Percentiles rank a stretch among this genome's conserved stretches.
Conservation (phyloP, 2,113 vertebrate genomes). For the Ploceus nigricollis region DNA sequence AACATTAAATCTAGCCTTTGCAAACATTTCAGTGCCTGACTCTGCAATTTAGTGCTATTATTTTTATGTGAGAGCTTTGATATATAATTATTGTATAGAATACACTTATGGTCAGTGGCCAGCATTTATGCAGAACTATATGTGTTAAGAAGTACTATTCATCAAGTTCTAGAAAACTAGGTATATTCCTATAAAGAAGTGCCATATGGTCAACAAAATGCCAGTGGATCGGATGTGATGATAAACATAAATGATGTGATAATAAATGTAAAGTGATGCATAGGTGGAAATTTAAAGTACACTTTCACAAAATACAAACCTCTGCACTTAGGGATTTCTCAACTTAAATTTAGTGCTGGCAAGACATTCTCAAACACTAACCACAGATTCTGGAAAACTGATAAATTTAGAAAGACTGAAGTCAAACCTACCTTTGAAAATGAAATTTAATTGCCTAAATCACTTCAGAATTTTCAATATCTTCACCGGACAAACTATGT, state of each 20-base stretch:
- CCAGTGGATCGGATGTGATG: not conserved
- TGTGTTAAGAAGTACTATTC: accelerated
- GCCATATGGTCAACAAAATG: not conserved
- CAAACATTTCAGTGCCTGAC: not conserved
- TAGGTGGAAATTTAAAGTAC: not conserved
- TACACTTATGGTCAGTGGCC: not conserved
- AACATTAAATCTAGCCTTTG: not conserved
- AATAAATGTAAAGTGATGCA: not conserved
- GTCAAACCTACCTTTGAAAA: not conserved
- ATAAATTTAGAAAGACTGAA: not conserved
- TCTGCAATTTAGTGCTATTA: not conserved
- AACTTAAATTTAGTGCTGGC: not conserved
- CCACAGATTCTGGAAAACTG: not conserved
- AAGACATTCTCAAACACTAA: not conserved
- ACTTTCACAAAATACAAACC: not conserved
- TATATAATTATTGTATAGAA: not conserved
- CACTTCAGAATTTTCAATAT: not conserved
- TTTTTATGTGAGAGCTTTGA: not conserved
- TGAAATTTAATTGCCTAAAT: not conserved
- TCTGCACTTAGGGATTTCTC: not conserved
- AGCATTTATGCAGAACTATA: not conserved
- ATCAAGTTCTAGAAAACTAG: not conserved
- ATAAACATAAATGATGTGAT: not conserved
- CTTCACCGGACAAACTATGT: not conserved
- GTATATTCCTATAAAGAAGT: not conserved